Base-by-base conservation (phyloP, 2,113 vertebrate species). In the Sander vitreus region DNA sequence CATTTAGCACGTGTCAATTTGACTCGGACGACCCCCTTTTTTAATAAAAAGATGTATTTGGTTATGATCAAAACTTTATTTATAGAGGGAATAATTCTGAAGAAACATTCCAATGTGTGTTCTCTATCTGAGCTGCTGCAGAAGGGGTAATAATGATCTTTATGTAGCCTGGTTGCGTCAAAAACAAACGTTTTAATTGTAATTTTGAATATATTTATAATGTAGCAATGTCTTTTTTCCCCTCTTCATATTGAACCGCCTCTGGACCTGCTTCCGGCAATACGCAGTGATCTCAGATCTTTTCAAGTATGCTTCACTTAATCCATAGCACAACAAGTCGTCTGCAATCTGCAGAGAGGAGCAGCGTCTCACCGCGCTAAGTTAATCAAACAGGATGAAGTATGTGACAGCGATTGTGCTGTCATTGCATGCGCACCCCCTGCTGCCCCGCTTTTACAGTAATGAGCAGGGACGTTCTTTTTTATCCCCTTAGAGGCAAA, bases 1-100 rank as follows among this genome's bases (percentile, higher is more conserved):
- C 84, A 90, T 91, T 92, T 87, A 76, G 48, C 43, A n/a, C 33
- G 67, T 80, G 71, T 87, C 83, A 85, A 13, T 84, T 68, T 54
- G 48, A 71, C 39, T 62, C 39, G 1, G 15, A 80, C 25, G 70
- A 53, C 25, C 81, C 69, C 7, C 19, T 11, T 6, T 62, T 27
- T 68, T 25, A 3, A 68, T 27, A 43, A 48, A 62, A 33, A 67
- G 1, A 48, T 60, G 27, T 53, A 30, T 66, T 58, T 59, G 39
- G 71, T 79, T 63, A 33, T 45, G 48, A 84, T 76, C 57, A 83
- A 78, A 85, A 82, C 36, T 50, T 69, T 53, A 19, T 2, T 69
- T 53, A 19, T 2, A 54, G 36, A 50, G 3, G 8, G 43, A 74
- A 57, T 75, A 6, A 33, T 63, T 54, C n/a, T 18, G 25, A 2